Evolutionary conservation across 2,113 vertebrate species (phyloP), one percentile per base, ranked within the genome.

Genomic region (Neogale vison): DNA sequence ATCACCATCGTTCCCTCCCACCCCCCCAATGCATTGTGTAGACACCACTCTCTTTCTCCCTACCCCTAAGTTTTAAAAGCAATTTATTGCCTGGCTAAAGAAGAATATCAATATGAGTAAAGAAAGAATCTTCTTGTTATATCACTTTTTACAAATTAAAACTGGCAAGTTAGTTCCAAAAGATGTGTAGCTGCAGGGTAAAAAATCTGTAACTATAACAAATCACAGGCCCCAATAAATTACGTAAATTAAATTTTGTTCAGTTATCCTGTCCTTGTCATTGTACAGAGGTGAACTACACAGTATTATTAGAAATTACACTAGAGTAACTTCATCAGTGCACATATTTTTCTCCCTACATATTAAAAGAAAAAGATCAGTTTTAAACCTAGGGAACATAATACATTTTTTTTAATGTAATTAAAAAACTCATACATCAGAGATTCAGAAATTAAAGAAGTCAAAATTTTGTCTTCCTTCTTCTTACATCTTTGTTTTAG

Each of bases 71-170:
- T 71, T 84, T 67, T 92, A 57, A 69, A 87, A 82, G 5, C 55
- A 82, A 76, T 61, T 83, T 86, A 88, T 3, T 94, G n/a, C n/a
- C 31, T 95, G 29, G 36, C 42, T 85, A 6, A 88, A 94, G 29
- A 1, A 61, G 45, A 89, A 21, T n/a, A 88, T 67, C n/a, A 50
- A 50, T 57, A 88, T 92, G 61, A 69, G 45, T 57, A 15, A 83
- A 89, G 31, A 67, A 95, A 95, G 61, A 71, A 77, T 31, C 34
- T 79, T 65, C 31, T 47, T 47, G 18, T 39, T 81, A 20, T 72
- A 29, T 23, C n/a, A 96, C 86, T 93, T 76, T 85, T 95, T 59
- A 89, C 18, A 92, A 95, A 96, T 96, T 81, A 90, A 92, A 96
- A 84, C 26, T 61, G 57, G 26, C 34, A 94, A 57, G 29, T 96